Percentiles rank a stretch among this genome's conserved stretches.
These are phyloP conservation scores for Pagetopsis macropterus DNA, from an alignment of 2,797 vertebrate genomes.

Conservation along the genomic window DNA sequence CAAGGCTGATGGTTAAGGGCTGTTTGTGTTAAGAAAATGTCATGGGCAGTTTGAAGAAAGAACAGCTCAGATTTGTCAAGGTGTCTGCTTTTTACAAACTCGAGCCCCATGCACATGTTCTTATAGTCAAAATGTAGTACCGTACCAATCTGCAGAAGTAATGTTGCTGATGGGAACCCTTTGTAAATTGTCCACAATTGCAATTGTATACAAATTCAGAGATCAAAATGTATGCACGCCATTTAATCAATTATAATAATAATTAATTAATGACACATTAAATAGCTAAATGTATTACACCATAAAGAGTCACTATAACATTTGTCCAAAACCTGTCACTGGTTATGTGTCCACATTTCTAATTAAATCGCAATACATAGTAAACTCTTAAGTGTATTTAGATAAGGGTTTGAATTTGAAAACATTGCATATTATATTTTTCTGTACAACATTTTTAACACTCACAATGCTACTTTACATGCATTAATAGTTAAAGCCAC, in stretches of 20 bases:
- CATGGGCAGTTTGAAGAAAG: slow-evolving; percentile 25
- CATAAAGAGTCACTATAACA: neutral
- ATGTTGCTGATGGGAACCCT: neutral
- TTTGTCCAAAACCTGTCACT: neutral
- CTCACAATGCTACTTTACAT: neutral
- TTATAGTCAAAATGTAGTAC: neutral
- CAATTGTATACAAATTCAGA: neutral
- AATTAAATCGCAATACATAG: neutral
- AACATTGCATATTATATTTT: neutral
- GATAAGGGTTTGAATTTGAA: neutral
- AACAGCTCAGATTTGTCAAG: slow-evolving; percentile 6
- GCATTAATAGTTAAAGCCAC: neutral
- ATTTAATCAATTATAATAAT: too few relatives aligned
- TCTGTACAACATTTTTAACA: neutral
- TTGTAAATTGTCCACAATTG: neutral
- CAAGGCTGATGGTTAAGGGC: slow-evolving; percentile 47
- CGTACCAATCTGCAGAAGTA: neutral
- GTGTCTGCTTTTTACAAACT: slow-evolving; percentile 4
- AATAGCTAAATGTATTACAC: neutral
- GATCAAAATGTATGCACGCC: neutral
- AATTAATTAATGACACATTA: neutral
- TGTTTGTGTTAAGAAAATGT: slow-evolving; percentile 59
- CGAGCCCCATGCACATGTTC: slow-evolving; percentile 20
- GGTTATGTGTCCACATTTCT: neutral
- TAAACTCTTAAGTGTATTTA: neutral